Base-by-base conservation (phyloP, 2,797 vertebrate genomes). In the Echeneis naucrates region DNA sequence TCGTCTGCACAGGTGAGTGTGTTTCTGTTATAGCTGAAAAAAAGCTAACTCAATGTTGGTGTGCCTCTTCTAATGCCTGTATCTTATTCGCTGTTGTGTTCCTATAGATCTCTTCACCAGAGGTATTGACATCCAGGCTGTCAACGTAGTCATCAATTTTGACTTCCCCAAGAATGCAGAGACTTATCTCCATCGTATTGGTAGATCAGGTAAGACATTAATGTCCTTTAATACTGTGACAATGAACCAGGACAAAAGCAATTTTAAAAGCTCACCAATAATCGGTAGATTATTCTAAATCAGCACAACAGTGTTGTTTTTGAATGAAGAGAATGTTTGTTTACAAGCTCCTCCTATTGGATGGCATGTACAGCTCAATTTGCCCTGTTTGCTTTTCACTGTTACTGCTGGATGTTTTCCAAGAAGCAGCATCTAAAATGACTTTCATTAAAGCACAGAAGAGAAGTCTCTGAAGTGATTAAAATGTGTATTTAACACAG, bases 151-250 rank as follows among this genome's bases (percentile, higher is more conserved):
- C 78, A 96, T 96, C 85, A 96, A 96, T 89, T 96, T 96, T 21
- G 95, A 96, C 86, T 96, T 96, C 81, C 95, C 95, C 32, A 96
- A 92, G 88, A 95, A 95, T 7, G 94, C 95, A 0, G 95, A 95
- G 84, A 96, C 95, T 2, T 96, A 96, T 85, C 92, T 96, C 44
- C 95, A 96, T 84, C 95, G 95, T 45, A 96, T 96, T 23, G 95
- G 95, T 72, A 90, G 95, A 93, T 96, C 95, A 90, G 95, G 95
- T 95, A n/a, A n/a, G n/a, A n/a, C n/a, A n/a, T n/a, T n/a, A n/a
- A n/a, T n/a, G n/a, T n/a, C 2, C 12, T n/a, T 26, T 10, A 1
- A 17, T 35, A 12, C 6, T 52, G 14, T 32, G 19, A 37, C n/a
- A n/a, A n/a, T n/a, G n/a, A 59, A 52, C 13, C n/a, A 16, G 9